Conservation (phyloP, 2,888 invertebrate species). For the Eupithecia subumbrata region DNA sequence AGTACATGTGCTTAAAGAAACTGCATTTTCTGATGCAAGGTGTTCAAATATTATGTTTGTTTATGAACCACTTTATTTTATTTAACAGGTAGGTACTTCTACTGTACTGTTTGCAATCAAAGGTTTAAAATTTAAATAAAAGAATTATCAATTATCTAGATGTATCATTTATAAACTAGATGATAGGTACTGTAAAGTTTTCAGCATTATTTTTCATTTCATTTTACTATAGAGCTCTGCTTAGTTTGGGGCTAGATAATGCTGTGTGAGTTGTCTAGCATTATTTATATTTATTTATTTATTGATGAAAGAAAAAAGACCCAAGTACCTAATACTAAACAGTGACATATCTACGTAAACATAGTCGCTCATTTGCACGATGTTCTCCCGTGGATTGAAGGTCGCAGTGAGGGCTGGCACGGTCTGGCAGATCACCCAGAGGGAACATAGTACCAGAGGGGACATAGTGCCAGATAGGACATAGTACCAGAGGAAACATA, state of each 20-base stretch:
- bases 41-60: background rate
- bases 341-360: conserved; percentile 69
- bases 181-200: no score
- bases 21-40: background rate
- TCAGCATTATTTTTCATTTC: no score
- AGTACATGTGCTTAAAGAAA: background rate
- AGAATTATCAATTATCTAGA: no score
- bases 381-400: conserved; percentile 63
- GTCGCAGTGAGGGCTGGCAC: conserved; percentile 66
- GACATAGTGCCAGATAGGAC: conserved; percentile 69
- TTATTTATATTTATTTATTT: no score
- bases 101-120: background rate
- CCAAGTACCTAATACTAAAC: conserved; percentile 40
- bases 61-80: background rate
- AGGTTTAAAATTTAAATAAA: background rate
- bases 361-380: conserved; percentile 78
- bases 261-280: no score
- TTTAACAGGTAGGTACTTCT: background rate
- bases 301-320: no score
- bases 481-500: background rate
- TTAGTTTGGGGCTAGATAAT: no score
- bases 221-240: no score
- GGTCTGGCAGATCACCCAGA: conserved; percentile 77
- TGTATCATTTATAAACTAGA: no score
- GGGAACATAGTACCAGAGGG: conserved; percentile 63